These are phyloP conservation scores for Sinodicranocentrus sp. DNA, from an alignment of 2,888 invertebrate species.

Conservation along the genomic window DNA sequence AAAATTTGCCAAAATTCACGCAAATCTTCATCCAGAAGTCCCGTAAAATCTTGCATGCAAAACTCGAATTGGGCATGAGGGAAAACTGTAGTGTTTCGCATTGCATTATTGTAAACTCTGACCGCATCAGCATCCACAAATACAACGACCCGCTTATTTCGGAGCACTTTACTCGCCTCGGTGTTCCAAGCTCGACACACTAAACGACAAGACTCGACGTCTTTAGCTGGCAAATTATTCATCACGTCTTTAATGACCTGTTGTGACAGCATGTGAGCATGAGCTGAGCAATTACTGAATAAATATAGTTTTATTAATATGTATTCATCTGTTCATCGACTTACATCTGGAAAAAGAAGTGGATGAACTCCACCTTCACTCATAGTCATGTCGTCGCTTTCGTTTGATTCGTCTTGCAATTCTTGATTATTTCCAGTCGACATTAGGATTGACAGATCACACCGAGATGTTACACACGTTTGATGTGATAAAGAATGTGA, in stretches of 20 bases:
- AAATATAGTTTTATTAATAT: constrained; percentile 11
- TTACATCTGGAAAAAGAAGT: constrained; percentile 65
- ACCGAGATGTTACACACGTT: neutral
- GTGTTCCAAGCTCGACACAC: constrained; percentile 62
- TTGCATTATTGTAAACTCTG: constrained; percentile 48
- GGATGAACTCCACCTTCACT: constrained; percentile 57
- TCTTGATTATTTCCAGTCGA: neutral
- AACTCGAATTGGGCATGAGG: constrained; percentile 69
- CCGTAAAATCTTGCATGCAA: constrained; percentile 58
- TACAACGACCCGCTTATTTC: constrained; percentile 50
- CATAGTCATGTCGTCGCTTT: constrained; percentile 11
- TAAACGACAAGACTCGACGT: constrained; percentile 55
- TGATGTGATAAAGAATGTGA: neutral
- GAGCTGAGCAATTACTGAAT: neutral
- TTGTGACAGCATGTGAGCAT: neutral
- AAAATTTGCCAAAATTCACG: constrained; percentile 61
- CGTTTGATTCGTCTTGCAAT: neutral
- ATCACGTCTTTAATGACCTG: constrained; percentile 64
- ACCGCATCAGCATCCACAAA: constrained; percentile 59
- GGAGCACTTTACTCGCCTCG: constrained; percentile 59
- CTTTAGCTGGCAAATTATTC: constrained; percentile 54
- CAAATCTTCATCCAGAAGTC: constrained; percentile 47
- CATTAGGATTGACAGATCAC: neutral
- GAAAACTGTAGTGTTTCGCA: constrained; percentile 43
- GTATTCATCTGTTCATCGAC: neutral